phyloP scores from a whole-genome alignment of 2,113 vertebrate genomes.

The Cathartes aura region DNA sequence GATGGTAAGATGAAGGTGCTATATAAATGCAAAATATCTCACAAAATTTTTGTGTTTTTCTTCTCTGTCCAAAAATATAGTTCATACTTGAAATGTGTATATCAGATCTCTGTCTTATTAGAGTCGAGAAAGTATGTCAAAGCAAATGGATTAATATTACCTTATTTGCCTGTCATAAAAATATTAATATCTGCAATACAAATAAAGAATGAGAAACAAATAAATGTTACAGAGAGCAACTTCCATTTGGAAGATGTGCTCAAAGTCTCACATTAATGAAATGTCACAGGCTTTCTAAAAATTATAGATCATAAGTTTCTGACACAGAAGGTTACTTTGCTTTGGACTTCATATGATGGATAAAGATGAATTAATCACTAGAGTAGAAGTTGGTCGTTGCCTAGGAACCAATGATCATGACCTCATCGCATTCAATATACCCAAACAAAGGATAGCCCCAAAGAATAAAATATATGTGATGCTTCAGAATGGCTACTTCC shows the following conservation, averaged over 20 bases:
- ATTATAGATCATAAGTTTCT: conserved; percentile 6
- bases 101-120: neutral
- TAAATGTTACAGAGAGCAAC: neutral
- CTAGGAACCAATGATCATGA: conserved; percentile 62
- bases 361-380: conserved; percentile 61
- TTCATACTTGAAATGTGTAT: neutral
- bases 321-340: conserved; percentile 19
- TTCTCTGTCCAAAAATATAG: neutral
- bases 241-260: neutral
- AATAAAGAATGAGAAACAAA: neutral
- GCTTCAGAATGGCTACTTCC: neutral
- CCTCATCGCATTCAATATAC: conserved; percentile 44
- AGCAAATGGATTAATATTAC: neutral
- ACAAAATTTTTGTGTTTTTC: neutral
- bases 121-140: neutral
- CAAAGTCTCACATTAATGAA: neutral
- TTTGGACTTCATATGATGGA: conserved; percentile 17
- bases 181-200: neutral
- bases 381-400: conserved; percentile 57
- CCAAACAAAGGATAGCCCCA: conserved; percentile 12
- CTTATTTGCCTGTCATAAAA: neutral
- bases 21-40: neutral
- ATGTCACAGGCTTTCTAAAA: neutral
- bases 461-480: neutral
- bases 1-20: neutral